Conservation (phyloP, 2,888 invertebrate genomes). For the Cantharis rustica region DNA sequence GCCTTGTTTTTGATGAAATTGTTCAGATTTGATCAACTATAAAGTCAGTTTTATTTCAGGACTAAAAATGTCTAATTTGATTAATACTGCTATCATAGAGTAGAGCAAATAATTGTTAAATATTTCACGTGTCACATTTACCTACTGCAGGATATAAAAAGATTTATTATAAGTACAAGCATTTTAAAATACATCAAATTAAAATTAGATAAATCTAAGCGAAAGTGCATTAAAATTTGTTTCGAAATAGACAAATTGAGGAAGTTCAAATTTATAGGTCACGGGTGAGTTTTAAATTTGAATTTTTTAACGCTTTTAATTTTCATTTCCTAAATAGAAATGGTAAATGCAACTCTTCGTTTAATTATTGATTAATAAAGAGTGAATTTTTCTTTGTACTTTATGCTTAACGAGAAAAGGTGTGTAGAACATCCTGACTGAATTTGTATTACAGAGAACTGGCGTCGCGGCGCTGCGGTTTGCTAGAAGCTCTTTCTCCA, state of each 20-base stretch:
- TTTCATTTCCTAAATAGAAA: background rate
- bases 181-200: background rate
- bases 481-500: constrained; percentile 41
- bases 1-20: too few species aligned
- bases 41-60: too few species aligned
- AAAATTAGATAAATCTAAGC: background rate
- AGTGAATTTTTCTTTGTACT: constrained; percentile 15
- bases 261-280: background rate
- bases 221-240: background rate
- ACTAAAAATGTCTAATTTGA: too few species aligned
- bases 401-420: constrained; percentile 22
- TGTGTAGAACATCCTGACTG: constrained; percentile 26
- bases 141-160: background rate
- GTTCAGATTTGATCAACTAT: too few species aligned
- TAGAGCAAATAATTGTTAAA: background rate
- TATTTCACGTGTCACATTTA: background rate
- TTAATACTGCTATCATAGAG: too few species aligned
- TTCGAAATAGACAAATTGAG: background rate
- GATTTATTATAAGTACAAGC: background rate
- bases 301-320: background rate
- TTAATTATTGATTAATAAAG: constrained; percentile 15
- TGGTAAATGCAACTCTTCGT: background rate
- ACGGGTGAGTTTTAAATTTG: background rate
- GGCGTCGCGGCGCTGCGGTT: constrained; percentile 43
- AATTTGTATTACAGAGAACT: constrained; percentile 34